Base-by-base conservation (phyloP, 1,140 invertebrate species). In the Procambarus virginalis region DNA sequence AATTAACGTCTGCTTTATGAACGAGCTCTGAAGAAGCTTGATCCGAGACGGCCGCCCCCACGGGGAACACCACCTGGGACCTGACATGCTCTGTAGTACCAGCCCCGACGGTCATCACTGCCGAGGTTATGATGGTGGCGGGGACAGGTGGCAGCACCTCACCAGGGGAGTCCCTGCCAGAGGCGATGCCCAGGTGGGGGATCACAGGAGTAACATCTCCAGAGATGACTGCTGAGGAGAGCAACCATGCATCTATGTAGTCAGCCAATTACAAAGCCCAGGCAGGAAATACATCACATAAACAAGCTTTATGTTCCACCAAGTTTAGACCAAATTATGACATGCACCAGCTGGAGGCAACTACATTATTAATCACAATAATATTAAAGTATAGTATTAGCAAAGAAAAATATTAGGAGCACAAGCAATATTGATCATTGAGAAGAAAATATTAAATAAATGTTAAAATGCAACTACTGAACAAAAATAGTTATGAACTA, bases 41-140 rank as follows among this genome's bases (percentile, higher is more conserved):
- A 48, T 34, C 64, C 20, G 60, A 22, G 17, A 22, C 58, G 48
- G 76, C 76, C 45, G 58, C 76, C 45, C n/a, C 58, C 55, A 86
- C 77, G 46, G 84, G 84, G 76, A 86, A 86, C 48, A 78, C 51
- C 49, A 86, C 84, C 51, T 77, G 73, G 12, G 84, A 55, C 58
- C 60, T 55, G 76, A 78, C 79, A n/a, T 86, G 76, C 46, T 86
- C 48, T 68, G 49, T 55, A 8, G 76, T 17, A 22, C 58, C 76
- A 10, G 55, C 58, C 51, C 84, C 84, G 12, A 79, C 77, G 46
- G 20, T 86, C 34, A 76, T 79, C 6, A 76, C 64, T 49, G 76
- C 60, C 8, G 76, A 78, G 46, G 84, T 60, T 60, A 79, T 86
- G 58, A 86, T 79, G 58, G 75, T 46, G 58, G 55, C 12, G 3